Evolutionary conservation across 2,797 vertebrate species (phyloP), one percentile per base, ranked within the genome.

Genomic region (Amniataba percoides): DNA sequence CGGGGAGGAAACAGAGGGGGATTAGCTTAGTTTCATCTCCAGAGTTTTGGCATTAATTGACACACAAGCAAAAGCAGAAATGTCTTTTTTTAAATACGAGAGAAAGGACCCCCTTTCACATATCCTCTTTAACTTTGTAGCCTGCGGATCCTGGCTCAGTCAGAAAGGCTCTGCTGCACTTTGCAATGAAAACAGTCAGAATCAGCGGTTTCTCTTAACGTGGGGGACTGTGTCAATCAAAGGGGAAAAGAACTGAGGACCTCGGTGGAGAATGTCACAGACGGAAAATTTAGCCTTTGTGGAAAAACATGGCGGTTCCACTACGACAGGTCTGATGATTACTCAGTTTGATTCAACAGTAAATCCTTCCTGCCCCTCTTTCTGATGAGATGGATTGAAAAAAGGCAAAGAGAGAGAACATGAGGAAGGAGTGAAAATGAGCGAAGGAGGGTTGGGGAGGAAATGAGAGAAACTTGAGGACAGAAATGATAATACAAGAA

Each of bases 11-110:
- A 67, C 87, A 79, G 80, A 43, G 68, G 66, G 80, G 82, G 84
- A 92, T 91, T 89, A 90, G 87, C 60, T 48, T 64, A 83, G 84
- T 74, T 88, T 80, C 86, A 86, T 86, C 79, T 88, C 72, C 68
- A 64, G 68, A 76, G 82, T 83, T 90, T 85, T 63, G 66, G 58
- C 48, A 88, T 82, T 78, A 89, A 91, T 87, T 83, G 79, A 89
- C 70, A 60, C 58, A 71, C 25, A 56, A 45, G 67, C 49, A 67
- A 64, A 86, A 63, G 45, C 72, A 69, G 49, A 64, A 25, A 45
- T 11, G 23, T 36, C 8, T 4, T 14, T 65, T 69, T 39, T 42
- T 65, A 42, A 60, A 67, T 53, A 57, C 56, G 60, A 59, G 27
- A 53, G 58, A 57, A 58, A 66, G 1, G 18, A 77, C 15, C 71